These are phyloP conservation scores for Oceanites oceanicus DNA, from an alignment of 2,113 vertebrate genomes.

Conservation along the genomic window DNA sequence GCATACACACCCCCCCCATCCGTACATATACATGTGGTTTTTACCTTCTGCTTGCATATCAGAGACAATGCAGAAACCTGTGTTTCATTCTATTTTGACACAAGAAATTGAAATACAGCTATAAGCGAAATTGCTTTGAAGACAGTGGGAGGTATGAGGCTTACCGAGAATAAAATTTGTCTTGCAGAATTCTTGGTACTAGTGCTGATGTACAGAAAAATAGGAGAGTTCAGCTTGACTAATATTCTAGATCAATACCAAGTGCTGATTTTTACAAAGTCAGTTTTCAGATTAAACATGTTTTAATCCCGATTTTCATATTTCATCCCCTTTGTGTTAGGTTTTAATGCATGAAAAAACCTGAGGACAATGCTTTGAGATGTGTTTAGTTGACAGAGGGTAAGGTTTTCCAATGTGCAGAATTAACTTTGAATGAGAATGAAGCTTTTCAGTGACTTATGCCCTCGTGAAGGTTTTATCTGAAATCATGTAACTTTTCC, in stretches of 20 bases:
- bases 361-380: neutral
- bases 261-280: neutral
- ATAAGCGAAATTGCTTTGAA: neutral
- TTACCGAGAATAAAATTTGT: neutral
- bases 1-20: neutral
- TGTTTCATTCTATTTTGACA: neutral
- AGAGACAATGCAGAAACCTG: neutral
- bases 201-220: neutral
- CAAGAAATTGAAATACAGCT: neutral
- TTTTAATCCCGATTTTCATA: neutral
- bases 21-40: neutral
- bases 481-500: neutral
- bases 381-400: neutral
- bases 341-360: neutral
- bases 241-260: neutral
- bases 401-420: neutral
- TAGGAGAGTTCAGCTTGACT: neutral
- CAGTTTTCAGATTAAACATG: neutral
- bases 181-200: neutral
- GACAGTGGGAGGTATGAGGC: neutral
- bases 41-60: neutral
- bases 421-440: neutral
- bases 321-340: neutral
- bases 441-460: neutral
- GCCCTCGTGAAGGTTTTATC: neutral